Evolutionary conservation across 2,888 invertebrate species (phyloP).

Genomic region (Cryptocephalus moraei): DNA sequence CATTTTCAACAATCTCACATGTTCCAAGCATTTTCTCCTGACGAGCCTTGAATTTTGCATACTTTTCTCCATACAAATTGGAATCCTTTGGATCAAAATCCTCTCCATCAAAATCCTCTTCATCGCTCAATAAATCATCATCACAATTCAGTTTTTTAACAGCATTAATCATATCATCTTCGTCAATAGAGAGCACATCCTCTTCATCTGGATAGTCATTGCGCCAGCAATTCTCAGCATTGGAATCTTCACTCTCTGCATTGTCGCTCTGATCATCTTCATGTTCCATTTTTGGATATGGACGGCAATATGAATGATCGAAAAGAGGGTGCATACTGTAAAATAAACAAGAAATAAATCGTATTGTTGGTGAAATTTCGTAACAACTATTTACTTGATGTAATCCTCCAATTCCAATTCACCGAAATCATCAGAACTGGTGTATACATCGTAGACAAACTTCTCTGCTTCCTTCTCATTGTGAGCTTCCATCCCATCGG

Average conservation of each 20-base stretch:
- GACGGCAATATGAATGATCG: no score
- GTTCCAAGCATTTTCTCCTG: slow-evolving; percentile 27
- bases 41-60: slow-evolving; percentile 56
- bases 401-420: slow-evolving; percentile 37
- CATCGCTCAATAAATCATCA: slow-evolving; percentile 34
- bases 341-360: no score
- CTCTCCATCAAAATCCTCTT: slow-evolving; percentile 33
- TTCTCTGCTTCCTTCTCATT: slow-evolving; percentile 14
- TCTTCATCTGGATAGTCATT: slow-evolving; percentile 66
- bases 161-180: slow-evolving; percentile 52
- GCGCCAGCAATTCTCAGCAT: slow-evolving; percentile 65
- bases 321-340: no score
- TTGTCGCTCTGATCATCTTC: slow-evolving; percentile 37
- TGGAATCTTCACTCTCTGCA: slow-evolving; percentile 57
- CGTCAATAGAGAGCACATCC: slow-evolving; percentile 45
- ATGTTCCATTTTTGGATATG: no score
- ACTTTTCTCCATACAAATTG: slow-evolving; percentile 51
- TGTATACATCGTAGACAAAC: slow-evolving; percentile 56
- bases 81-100: slow-evolving; percentile 44
- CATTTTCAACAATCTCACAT: slow-evolving; percentile 12
- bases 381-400: slow-evolving; percentile 25
- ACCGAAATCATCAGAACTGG: slow-evolving; percentile 40
- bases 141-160: slow-evolving; percentile 37
- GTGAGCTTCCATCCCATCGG: slow-evolving; percentile 22
- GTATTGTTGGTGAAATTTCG: no score